These are phyloP conservation scores for Trichopoda pennipes DNA, from an alignment of 2,888 invertebrate genomes.

Conservation along the genomic window DNA sequence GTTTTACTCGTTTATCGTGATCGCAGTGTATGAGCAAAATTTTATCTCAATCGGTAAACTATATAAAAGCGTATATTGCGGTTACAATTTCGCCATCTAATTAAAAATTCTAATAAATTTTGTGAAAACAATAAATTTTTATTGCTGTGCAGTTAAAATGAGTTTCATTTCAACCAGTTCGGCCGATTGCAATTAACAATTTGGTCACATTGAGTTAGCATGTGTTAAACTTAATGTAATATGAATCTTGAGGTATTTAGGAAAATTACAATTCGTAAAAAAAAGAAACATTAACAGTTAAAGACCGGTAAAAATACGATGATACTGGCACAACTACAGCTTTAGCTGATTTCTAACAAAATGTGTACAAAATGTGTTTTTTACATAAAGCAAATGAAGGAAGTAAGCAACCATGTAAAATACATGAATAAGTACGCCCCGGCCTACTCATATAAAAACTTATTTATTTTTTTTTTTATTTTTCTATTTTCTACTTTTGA, in stretches of 20 bases:
- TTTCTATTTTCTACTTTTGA: slow-evolving; percentile 36
- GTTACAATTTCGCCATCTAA: no score
- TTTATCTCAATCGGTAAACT: no score
- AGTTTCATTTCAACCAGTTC: no score
- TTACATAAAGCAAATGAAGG: slow-evolving; percentile 40
- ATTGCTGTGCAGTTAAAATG: no score
- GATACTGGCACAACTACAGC: slow-evolving; percentile 14
- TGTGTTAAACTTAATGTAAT: slow-evolving; percentile 49
- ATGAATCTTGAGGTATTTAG: slow-evolving; percentile 44
- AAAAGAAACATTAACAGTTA: slow-evolving; percentile 49
- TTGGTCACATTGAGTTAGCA: neutral
- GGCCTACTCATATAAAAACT: neutral
- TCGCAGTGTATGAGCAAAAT: no score
- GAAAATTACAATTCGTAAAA: slow-evolving; percentile 10
- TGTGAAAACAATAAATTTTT: no score
- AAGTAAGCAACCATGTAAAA: slow-evolving; percentile 35
- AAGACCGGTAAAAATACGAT: slow-evolving; percentile 58
- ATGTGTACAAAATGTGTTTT: slow-evolving; percentile 17
- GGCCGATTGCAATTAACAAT: no score
- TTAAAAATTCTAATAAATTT: no score
- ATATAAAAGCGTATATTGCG: no score
- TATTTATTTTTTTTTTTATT: neutral
- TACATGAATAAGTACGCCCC: neutral
- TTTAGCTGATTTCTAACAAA: slow-evolving; percentile 38
- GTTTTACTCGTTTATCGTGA: no score